These are phyloP conservation scores for Petrocephalus microphthalmus DNA, from an alignment of 2,113 vertebrate genomes.

Conservation along the genomic window DNA sequence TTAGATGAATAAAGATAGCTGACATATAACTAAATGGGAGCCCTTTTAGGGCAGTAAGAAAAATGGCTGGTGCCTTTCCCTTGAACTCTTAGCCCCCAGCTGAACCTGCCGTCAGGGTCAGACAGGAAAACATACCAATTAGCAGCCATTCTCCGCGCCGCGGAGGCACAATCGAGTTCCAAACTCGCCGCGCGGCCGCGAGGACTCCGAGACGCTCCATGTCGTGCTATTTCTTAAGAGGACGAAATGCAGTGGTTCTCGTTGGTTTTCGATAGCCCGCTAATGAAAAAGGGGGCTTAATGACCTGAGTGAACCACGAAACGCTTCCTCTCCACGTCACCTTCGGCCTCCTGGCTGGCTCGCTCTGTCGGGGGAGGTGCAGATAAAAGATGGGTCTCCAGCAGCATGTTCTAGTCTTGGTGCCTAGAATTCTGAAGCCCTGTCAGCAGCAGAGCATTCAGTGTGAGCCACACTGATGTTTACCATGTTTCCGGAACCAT, in stretches of 20 bases:
- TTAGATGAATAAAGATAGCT: conserved; percentile 25
- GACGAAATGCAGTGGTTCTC: not conserved
- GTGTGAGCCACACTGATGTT: not conserved
- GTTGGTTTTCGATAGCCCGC: not conserved
- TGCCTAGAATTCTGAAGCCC: not conserved
- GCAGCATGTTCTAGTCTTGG: not conserved
- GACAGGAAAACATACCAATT: conserved; percentile 45
- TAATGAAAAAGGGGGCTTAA: not conserved
- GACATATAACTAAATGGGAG: conserved; percentile 39
- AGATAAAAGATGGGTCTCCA: not conserved
- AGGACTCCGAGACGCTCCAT: not conserved
- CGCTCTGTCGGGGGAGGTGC: not conserved
- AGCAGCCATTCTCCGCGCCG: conserved; percentile 30
- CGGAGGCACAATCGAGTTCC: conserved; percentile 39
- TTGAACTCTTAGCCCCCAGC: conserved; percentile 52
- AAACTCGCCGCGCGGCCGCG: conserved; percentile 41
- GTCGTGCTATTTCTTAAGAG: not conserved
- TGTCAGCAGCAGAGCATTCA: not conserved
- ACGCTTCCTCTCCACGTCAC: not conserved
- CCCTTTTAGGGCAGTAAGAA: conserved; percentile 39
- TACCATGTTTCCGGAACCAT: not conserved
- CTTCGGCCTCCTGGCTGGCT: not conserved
- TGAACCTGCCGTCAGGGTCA: conserved; percentile 55
- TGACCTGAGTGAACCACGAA: not conserved
- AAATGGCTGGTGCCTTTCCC: conserved; percentile 48